Percentiles rank a stretch among this genome's conserved stretches.
Evolutionary conservation across 1,140 invertebrate genomes (phyloP).

Genomic region (Caenorhabditis latens): DNA sequence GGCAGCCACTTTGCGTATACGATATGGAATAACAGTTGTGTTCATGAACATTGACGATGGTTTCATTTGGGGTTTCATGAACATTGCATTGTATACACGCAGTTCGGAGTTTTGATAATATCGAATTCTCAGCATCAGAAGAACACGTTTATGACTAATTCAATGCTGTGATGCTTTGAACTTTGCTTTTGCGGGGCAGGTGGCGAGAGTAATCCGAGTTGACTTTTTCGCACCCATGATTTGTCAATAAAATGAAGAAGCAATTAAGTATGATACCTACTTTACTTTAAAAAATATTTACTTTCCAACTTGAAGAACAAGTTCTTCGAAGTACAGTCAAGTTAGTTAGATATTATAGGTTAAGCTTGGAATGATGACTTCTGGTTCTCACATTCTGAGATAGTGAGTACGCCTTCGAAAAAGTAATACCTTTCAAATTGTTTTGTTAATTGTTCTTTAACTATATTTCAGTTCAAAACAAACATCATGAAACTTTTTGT

Average conservation of each 20-base stretch:
- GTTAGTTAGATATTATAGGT: neutral
- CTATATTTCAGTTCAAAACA: neutral
- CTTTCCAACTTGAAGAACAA: neutral
- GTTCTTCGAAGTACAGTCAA: neutral
- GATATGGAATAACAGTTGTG: neutral
- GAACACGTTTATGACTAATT: neutral
- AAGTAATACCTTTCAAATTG: neutral
- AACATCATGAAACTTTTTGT: neutral
- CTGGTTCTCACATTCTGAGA: neutral
- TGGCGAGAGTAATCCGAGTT: conserved; percentile 4
- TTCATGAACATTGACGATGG: too few relatives aligned
- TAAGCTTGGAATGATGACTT: neutral
- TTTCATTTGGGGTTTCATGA: too few relatives aligned
- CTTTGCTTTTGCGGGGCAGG: conserved; percentile 27
- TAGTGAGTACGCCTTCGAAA: too few relatives aligned
- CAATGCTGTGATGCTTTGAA: conserved; percentile 39
- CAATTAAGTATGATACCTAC: conserved; percentile 6
- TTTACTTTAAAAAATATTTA: conserved; percentile 21
- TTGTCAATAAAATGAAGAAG: conserved; percentile 35
- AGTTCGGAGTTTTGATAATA: too few relatives aligned
- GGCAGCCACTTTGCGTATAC: neutral
- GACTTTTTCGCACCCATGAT: conserved; percentile 37
- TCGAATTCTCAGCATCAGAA: too few relatives aligned
- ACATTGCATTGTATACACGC: too few relatives aligned
- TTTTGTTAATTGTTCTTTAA: neutral